These are phyloP conservation scores for Mormyrus lacerda DNA, from an alignment of 2,113 vertebrate genomes.

Conservation along the genomic window DNA sequence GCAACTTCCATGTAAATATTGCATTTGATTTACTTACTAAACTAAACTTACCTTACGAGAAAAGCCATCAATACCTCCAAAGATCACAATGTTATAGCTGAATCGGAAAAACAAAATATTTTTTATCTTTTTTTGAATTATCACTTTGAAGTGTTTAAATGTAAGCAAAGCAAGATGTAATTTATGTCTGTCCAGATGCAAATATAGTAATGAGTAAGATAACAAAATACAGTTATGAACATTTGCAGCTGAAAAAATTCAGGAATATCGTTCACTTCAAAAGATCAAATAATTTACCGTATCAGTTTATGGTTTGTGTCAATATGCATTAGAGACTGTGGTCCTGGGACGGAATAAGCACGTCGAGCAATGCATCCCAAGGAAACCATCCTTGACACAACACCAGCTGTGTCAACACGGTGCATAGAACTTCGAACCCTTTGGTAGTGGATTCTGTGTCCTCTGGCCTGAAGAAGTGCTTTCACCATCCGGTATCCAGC, in stretches of 20 bases:
- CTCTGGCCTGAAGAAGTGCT: too few species aligned
- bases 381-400: not conserved
- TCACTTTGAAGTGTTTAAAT: too few species aligned
- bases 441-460: too few species aligned
- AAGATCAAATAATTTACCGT: not conserved
- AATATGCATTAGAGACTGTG: not conserved
- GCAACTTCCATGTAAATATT: too few species aligned
- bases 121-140: too few species aligned
- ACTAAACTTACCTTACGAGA: not conserved
- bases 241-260: too few species aligned
- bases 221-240: too few species aligned
- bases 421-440: not conserved
- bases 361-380: not conserved
- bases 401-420: not conserved
- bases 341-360: not conserved
- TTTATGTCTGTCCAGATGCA: too few species aligned
- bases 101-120: not conserved
- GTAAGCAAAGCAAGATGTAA: too few species aligned
- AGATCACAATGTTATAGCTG: not conserved
- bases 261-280: not conserved
- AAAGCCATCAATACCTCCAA: not conserved
- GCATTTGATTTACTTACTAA: too few species aligned
- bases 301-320: not conserved
- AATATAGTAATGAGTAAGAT: too few species aligned
- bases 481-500: not conserved